These are phyloP conservation scores for Dendroctonus ponderosae DNA, from an alignment of 1,140 invertebrate genomes.

Conservation along the genomic window DNA sequence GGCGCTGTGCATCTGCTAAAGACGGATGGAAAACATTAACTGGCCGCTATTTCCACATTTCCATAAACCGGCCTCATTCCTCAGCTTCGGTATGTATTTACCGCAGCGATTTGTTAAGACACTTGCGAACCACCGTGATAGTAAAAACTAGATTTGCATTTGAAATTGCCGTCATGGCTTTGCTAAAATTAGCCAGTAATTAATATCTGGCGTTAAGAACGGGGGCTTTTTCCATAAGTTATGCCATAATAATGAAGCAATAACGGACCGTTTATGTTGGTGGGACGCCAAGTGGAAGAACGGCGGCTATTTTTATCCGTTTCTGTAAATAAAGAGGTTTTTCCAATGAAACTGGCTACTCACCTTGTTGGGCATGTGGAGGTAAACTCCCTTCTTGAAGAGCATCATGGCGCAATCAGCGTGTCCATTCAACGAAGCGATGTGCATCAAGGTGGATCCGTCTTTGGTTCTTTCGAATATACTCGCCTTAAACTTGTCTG, in stretches of 20 bases:
- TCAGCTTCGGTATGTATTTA: constrained; percentile 1
- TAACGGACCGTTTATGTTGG: too few species aligned
- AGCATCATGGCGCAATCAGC: constrained; percentile 98
- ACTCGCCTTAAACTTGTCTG: constrained; percentile 96
- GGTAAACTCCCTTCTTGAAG: constrained; percentile 97
- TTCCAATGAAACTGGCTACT: constrained; percentile 2
- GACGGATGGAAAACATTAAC: too few species aligned
- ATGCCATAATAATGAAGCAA: too few species aligned
- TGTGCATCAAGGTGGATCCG: constrained; percentile 97
- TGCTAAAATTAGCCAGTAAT: too few species aligned
- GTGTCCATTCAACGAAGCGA: constrained; percentile 93
- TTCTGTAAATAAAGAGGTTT: too few species aligned
- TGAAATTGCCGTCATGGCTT: constrained; percentile 2
- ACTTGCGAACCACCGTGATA: too few species aligned
- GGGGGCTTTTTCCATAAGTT: too few species aligned
- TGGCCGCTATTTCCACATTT: background rate
- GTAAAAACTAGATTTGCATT: constrained; percentile 17
- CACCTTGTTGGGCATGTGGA: constrained; percentile 99
- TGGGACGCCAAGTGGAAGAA: too few species aligned
- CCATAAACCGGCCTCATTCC: background rate
- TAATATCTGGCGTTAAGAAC: too few species aligned
- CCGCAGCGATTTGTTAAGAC: constrained; percentile 16
- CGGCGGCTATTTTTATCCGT: too few species aligned
- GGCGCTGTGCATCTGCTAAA: background rate
- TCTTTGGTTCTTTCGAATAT: constrained; percentile 94